Base-by-base conservation (phyloP, 2,888 invertebrate genomes). In the Spodoptera exigua region DNA sequence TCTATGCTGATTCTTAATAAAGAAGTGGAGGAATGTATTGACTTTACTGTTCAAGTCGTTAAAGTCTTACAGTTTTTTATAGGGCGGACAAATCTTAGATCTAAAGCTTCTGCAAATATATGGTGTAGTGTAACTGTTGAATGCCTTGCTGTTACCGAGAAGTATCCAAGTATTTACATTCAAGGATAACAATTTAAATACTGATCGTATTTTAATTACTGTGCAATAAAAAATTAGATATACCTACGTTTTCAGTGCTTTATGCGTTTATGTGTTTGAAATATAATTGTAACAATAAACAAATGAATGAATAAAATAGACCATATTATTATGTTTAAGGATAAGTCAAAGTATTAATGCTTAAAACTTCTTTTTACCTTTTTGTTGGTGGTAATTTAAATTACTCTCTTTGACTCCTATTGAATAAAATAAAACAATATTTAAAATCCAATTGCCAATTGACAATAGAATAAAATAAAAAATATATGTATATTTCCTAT, bases 21-120 rank as follows among this genome's bases (percentile, higher is more conserved):
- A 70, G 52, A 56, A 70, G 48, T 52, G n/a, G 36, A 7, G 49
- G 72, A 56, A 60, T 69, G 41, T 66, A 60, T 60, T 37, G 66
- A 18, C 37, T 21, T 71, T 51, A 35, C 11, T 51, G 43, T 27
- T 4, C 12, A 13, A 13, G 37, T 39, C 36, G 60, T 70, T 47
- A 56, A 53, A 37, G 18, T 41, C 39, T 52, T 54, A 48, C 39
- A 43, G 21, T 53, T 71, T 70, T n/a, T 66, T 70, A 47, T 21
- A 37, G 41, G 44, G n/a, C 14, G 11, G 36, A 35, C 45, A 48
- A 51, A 65, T 71, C 44, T 59, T 13, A 55, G 66, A 69, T 71
- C 54, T 71, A 43, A 65, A 69, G 56, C 35, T 9, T 13, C 52
- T 39, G 46, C 56, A 56, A 60, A 65, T 60, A 59, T 51, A 35